These are phyloP conservation scores for Actinemys pallida DNA, from an alignment of 2,113 vertebrate genomes.

Conservation along the genomic window DNA sequence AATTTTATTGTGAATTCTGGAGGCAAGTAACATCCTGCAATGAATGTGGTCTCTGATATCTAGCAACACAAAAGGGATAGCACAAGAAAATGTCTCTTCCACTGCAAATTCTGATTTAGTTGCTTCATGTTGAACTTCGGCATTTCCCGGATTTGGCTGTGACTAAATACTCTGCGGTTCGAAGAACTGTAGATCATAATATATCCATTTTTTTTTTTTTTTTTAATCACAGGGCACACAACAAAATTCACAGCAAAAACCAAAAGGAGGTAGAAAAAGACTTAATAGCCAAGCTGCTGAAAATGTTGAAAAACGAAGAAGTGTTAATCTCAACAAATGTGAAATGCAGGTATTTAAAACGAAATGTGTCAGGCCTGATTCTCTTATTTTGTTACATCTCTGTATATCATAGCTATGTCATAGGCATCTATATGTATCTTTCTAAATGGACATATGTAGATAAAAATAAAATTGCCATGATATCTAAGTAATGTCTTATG, in stretches of 20 bases:
- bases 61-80: neutral
- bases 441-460: neutral
- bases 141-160: conserved; percentile 1
- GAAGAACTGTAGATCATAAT: conserved; percentile 6
- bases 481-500: neutral
- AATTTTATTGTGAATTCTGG: neutral
- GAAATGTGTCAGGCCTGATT: neutral
- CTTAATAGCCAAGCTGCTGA: conserved; percentile 88
- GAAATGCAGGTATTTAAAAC: conserved; percentile 77
- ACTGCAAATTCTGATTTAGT: neutral
- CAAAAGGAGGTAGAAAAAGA: conserved; percentile 88
- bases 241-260: conserved; percentile 84
- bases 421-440: neutral
- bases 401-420: neutral
- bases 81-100: neutral
- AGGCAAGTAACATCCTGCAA: neutral
- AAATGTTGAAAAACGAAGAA: conserved; percentile 86
- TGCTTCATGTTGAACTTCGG: neutral
- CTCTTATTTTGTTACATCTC: neutral
- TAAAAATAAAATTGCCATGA: neutral
- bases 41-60: neutral
- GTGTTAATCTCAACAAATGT: conserved; percentile 81
- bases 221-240: conserved; percentile 73
- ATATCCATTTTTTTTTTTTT: neutral
- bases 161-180: neutral